phyloP scores from a whole-genome alignment of 1,140 invertebrate species.

The Micrasema longulum region DNA sequence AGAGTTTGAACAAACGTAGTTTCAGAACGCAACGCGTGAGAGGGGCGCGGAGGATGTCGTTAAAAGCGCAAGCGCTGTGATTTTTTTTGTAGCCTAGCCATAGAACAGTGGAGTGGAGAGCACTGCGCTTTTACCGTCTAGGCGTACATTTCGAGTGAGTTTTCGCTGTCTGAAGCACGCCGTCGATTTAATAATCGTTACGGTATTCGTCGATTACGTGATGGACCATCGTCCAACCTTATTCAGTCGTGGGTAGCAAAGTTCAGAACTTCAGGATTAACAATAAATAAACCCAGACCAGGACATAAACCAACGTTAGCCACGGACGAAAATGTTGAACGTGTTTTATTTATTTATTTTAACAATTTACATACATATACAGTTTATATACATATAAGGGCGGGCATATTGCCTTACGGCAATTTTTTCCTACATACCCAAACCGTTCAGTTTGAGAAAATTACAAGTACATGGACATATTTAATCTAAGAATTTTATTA shows the following conservation, averaged over 20 bases:
- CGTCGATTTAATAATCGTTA: slow-evolving; percentile 2
- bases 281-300: neutral
- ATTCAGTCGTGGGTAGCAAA: neutral
- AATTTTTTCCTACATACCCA: too few relatives aligned
- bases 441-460: too few relatives aligned
- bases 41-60: neutral
- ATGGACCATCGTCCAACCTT: neutral
- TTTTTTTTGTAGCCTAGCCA: neutral
- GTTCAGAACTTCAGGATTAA: neutral
- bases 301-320: neutral
- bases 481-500: too few relatives aligned
- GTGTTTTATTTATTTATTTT: too few relatives aligned
- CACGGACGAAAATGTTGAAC: neutral
- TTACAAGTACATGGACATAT: too few relatives aligned
- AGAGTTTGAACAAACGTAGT: neutral
- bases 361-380: too few relatives aligned
- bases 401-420: too few relatives aligned
- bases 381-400: too few relatives aligned
- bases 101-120: neutral
- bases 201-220: neutral
- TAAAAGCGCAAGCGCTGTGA: neutral
- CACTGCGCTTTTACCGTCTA: neutral
- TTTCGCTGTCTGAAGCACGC: neutral
- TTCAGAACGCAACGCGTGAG: neutral
- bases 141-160: slow-evolving; percentile 1